A percentile compares a stretch with the other conserved stretches of the same genome.
Conservation (phyloP, 1,140 invertebrate species). For the Drosophila kurseongensis region DNA sequence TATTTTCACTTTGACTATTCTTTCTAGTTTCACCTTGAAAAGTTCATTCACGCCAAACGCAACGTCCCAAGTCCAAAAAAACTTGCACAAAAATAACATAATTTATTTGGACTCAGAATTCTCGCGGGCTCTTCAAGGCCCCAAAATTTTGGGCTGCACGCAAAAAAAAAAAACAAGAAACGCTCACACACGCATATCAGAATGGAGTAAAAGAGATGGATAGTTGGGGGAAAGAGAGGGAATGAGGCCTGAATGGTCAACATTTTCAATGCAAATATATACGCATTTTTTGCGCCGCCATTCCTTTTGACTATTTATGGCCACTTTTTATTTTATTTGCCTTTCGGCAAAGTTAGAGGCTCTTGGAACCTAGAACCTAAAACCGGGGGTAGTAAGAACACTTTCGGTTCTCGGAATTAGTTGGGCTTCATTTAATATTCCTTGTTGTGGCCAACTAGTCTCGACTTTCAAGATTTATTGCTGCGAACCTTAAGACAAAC, state of each 20-base stretch:
- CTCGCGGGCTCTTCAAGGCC: constrained; percentile 22
- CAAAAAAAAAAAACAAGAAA: constrained; percentile 56
- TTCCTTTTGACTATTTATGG: constrained; percentile 63
- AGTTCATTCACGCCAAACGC: constrained; percentile 83
- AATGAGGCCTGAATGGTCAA: constrained; percentile 48
- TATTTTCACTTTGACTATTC: constrained; percentile 74
- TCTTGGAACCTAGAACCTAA: constrained; percentile 2
- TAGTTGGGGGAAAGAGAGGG: neutral
- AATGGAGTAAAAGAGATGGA: constrained; percentile 5
- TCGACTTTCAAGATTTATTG: constrained; percentile 9
- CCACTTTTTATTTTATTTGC: constrained; percentile 38
- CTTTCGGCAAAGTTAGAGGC: constrained; percentile 3
- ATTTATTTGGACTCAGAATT: constrained; percentile 70
- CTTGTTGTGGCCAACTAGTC: neutral
- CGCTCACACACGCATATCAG: constrained; percentile 21
- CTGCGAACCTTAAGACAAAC: constrained; percentile 2
- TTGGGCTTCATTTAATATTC: constrained; percentile 21
- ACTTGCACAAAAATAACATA: constrained; percentile 83
- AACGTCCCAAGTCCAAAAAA: constrained; percentile 68
- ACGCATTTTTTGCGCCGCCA: constrained; percentile 50
- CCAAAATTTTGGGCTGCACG: constrained; percentile 56
- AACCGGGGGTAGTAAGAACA: constrained; percentile 38
- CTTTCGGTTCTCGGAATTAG: constrained; percentile 44
- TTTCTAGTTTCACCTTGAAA: constrained; percentile 84
- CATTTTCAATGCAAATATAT: constrained; percentile 79